These are phyloP conservation scores for Notodonta ziczac DNA, from an alignment of 2,888 invertebrate species.

Conservation along the genomic window DNA sequence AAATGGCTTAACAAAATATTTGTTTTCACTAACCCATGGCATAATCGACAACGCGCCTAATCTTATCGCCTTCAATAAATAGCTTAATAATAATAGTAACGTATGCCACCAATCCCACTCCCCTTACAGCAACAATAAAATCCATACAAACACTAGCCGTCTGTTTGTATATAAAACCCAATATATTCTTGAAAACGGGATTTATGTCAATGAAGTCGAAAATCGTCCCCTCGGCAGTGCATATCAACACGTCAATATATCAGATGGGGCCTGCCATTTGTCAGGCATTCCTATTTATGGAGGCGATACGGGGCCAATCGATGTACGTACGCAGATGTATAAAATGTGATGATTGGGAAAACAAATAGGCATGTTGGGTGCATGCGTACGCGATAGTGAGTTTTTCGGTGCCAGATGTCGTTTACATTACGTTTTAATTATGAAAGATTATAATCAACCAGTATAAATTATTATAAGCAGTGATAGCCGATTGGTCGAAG, in stretches of 20 bases:
- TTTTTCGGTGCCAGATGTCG: slow-evolving; percentile 3
- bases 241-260: slow-evolving; percentile 67
- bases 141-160: slow-evolving; percentile 37
- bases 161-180: slow-evolving; percentile 44
- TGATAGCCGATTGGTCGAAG: too few species aligned
- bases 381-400: slow-evolving; percentile 22
- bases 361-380: slow-evolving; percentile 20
- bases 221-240: slow-evolving; percentile 54
- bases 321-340: slow-evolving; percentile 23
- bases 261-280: slow-evolving; percentile 63
- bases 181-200: slow-evolving; percentile 51
- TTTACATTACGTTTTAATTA: too few species aligned
- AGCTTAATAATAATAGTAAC: not conserved
- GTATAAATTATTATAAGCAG: too few species aligned
- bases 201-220: slow-evolving; percentile 57
- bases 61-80: too few species aligned
- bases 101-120: slow-evolving; percentile 8
- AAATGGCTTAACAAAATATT: too few species aligned
- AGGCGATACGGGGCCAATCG: slow-evolving; percentile 46
- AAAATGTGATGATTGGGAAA: slow-evolving; percentile 13
- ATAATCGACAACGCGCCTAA: not conserved
- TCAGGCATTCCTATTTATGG: slow-evolving; percentile 59
- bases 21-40: too few species aligned
- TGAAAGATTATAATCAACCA: too few species aligned
- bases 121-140: slow-evolving; percentile 42